Percentiles rank a stretch among this genome's conserved stretches.
These are phyloP conservation scores for Cryptocheilus praepositus DNA, from an alignment of 2,888 invertebrate species.

Conservation along the genomic window DNA sequence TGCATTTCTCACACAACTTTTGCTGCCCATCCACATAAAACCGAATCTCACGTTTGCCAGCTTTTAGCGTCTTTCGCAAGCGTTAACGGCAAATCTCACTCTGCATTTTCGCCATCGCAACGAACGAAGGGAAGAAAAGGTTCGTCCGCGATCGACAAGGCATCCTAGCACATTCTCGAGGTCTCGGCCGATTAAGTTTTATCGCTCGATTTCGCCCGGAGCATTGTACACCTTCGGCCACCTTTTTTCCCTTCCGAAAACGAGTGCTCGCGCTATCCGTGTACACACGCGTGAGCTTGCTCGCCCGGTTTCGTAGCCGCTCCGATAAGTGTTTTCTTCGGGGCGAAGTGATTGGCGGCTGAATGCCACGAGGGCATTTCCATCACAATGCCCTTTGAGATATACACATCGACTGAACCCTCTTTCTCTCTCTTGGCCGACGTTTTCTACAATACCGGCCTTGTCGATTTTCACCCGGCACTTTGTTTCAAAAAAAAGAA, in stretches of 20 bases:
- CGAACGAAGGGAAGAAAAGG: not conserved
- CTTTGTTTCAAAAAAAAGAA: no score
- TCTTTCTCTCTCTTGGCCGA: not conserved
- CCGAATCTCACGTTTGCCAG: no score
- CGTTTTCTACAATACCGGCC: not conserved
- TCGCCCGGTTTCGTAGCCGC: not conserved
- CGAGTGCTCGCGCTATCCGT: constrained; percentile 10
- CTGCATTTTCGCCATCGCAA: no score
- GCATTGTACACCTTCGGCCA: not conserved
- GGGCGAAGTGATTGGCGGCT: constrained; percentile 57
- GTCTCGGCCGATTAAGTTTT: constrained; percentile 10
- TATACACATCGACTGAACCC: constrained; percentile 17
- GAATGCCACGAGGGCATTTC: constrained; percentile 58
- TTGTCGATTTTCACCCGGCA: no score
- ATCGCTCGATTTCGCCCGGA: constrained; percentile 6
- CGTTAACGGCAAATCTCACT: not conserved
- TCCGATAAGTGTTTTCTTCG: constrained; percentile 41
- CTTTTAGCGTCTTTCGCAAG: constrained; percentile 8
- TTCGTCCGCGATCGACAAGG: not conserved
- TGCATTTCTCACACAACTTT: no score
- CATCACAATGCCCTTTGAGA: constrained; percentile 55
- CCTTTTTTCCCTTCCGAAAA: not conserved
- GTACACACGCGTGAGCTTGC: not conserved
- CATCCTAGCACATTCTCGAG: not conserved
- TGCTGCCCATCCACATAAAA: no score